These are phyloP conservation scores for Rhinolophus ferrumequinum DNA, from an alignment of 2,113 vertebrate species.

Conservation along the genomic window DNA sequence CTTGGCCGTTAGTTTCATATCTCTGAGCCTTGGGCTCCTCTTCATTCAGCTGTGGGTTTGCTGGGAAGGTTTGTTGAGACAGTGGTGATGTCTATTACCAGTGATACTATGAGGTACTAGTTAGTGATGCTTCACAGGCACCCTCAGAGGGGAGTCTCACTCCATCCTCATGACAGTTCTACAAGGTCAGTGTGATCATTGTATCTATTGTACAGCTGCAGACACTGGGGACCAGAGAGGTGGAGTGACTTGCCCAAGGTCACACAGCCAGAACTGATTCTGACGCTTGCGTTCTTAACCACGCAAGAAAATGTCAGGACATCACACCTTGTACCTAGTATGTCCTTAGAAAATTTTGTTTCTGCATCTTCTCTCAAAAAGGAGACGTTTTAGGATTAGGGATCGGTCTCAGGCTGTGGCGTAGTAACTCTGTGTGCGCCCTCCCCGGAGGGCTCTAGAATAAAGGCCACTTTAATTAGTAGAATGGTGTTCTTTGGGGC, in stretches of 20 bases:
- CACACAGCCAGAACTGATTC: background rate
- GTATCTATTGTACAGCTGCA: background rate
- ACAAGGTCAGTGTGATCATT: background rate
- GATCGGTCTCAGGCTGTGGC: background rate
- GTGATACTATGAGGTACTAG: background rate
- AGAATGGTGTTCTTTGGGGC: background rate
- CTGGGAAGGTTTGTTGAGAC: background rate
- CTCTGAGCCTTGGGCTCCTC: background rate
- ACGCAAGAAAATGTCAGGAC: accelerated
- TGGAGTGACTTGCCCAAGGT: background rate
- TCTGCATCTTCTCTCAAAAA: background rate
- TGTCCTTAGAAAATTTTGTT: background rate
- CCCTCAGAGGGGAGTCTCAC: background rate
- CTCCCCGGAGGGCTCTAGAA: background rate
- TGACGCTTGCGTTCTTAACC: background rate
- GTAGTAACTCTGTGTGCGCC: background rate
- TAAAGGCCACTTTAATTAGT: background rate
- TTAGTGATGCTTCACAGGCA: background rate
- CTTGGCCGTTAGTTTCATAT: background rate
- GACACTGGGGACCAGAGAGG: background rate
- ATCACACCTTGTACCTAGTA: accelerated
- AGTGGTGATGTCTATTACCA: background rate
- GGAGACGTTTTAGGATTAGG: background rate
- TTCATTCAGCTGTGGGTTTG: background rate
- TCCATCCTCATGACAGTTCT: background rate